phyloP scores from a whole-genome alignment of 2,888 invertebrate species.

The Drosophila emarginata region DNA sequence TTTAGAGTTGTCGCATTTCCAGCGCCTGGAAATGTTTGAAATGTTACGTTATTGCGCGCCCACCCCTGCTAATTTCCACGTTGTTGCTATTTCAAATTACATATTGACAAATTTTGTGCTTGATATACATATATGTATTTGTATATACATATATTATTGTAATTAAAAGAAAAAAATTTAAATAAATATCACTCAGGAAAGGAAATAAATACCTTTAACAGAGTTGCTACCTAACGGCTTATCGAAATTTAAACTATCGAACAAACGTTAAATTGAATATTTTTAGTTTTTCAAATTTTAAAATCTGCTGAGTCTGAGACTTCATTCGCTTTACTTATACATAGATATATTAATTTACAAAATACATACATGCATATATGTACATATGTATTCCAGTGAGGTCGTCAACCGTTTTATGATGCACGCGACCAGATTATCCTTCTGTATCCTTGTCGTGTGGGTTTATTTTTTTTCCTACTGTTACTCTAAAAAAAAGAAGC shows the following conservation, averaged over 20 bases:
- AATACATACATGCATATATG: background rate
- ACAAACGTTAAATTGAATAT: slow-evolving; percentile 2
- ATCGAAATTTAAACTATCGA: slow-evolving; percentile 3
- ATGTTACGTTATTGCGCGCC: slow-evolving; percentile 18
- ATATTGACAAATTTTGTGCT: background rate
- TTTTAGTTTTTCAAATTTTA: background rate
- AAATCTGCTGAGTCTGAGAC: background rate
- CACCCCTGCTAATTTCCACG: slow-evolving; percentile 8
- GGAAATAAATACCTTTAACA: background rate
- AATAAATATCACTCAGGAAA: background rate
- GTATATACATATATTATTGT: background rate
- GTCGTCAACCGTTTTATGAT: slow-evolving; percentile 74
- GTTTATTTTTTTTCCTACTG: slow-evolving; percentile 6
- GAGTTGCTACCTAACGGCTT: background rate
- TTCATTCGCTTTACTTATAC: background rate
- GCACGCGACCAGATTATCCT: slow-evolving; percentile 30
- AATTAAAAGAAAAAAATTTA: background rate
- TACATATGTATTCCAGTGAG: slow-evolving; percentile 28
- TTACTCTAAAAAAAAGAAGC: background rate
- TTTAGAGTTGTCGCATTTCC: slow-evolving; percentile 13
- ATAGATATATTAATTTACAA: background rate
- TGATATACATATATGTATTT: background rate
- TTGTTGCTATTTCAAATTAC: background rate
- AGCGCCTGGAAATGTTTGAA: slow-evolving; percentile 15
- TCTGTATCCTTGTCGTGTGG: slow-evolving; percentile 40